Base-by-base conservation (phyloP, 2,797 vertebrate species). In the Synaphobranchus kaupii region DNA sequence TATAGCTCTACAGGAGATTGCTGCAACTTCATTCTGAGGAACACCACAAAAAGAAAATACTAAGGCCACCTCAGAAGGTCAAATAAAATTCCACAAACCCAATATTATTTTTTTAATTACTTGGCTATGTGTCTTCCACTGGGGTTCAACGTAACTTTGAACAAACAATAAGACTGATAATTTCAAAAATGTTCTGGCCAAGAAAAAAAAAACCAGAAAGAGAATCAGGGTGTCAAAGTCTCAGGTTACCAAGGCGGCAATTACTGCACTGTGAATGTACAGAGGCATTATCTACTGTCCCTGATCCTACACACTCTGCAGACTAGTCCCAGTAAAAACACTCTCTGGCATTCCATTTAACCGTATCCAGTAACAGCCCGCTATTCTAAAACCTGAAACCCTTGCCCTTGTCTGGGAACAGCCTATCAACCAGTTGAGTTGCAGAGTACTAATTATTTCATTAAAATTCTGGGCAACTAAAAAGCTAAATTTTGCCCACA, bases 41-140 rank as follows among this genome's bases (percentile, higher is more conserved):
- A 10, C 85, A 88, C 83, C 89, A 48, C 89, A 85, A 86, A 85
- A 86, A 88, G 66, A 83, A 88, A 83, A 76, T 17, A 17, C 52
- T 50, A 34, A 9, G 63, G 80, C 86, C 58, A 60, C 17, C 28
- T 48, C 3, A 86, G 80, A 85, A 56, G 54, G 39, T 56, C n/a
- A 10, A 58, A 63, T 25, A 52, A 58, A 63, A 50, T 68, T 60
- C 47, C 80, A 48, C 25, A 63, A 4, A 20, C 13, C 28, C 15
- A 44, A 47, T 48, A 22, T 81, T 66, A 66, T 48, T 28, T 68
- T 31, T n/a, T 50, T 85, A 58, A 85, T 39, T 10, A 10, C 12
- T 39, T 39, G 39, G 47, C 76, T 82, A 84, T 52, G 31, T 12
- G 50, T 31, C 2, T 28, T 54, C 20, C 15, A 31, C 8, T 34